Percentiles rank a stretch among this genome's conserved stretches.
phyloP scores from a whole-genome alignment of 1,140 invertebrate genomes.

The Magallana angulata region DNA sequence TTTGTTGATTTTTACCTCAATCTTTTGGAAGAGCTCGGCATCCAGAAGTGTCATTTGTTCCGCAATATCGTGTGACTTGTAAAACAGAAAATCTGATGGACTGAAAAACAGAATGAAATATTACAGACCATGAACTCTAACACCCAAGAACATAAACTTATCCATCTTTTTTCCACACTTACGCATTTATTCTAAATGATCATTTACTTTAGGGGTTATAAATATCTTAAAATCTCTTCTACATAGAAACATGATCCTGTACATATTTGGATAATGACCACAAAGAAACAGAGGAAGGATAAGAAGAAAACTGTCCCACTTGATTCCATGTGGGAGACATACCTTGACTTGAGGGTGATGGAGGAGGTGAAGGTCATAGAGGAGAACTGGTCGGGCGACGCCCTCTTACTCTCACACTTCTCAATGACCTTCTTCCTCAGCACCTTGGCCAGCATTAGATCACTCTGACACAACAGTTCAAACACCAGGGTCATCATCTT shows the following conservation, averaged over 20 bases:
- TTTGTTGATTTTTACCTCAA: slow-evolving; percentile 86
- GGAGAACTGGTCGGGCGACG: slow-evolving; percentile 27
- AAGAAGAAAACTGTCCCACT: too few species aligned
- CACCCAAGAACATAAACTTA: too few species aligned
- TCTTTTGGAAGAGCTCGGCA: slow-evolving; percentile 96
- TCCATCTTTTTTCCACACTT: too few species aligned
- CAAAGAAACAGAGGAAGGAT: too few species aligned
- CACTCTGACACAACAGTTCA: slow-evolving; percentile 90
- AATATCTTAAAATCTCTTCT: too few species aligned
- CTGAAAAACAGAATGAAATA: slow-evolving; percentile 74
- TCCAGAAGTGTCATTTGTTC: slow-evolving; percentile 99
- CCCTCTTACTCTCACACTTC: slow-evolving; percentile 84
- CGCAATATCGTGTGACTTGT: slow-evolving; percentile 94
- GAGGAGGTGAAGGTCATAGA: slow-evolving; percentile 64
- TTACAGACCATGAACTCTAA: neutral
- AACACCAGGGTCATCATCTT: slow-evolving; percentile 92
- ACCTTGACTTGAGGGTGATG: slow-evolving; percentile 70
- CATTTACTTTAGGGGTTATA: too few species aligned
- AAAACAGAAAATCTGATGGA: slow-evolving; percentile 86
- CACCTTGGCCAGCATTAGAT: slow-evolving; percentile 92
- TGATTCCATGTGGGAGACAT: neutral
- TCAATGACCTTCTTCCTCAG: slow-evolving; percentile 94
- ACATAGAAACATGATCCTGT: too few species aligned
- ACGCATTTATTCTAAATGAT: too few species aligned
- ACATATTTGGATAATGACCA: too few species aligned